phyloP scores from a whole-genome alignment of 2,113 vertebrate species.

The Oncorhynchus tshawytscha region DNA sequence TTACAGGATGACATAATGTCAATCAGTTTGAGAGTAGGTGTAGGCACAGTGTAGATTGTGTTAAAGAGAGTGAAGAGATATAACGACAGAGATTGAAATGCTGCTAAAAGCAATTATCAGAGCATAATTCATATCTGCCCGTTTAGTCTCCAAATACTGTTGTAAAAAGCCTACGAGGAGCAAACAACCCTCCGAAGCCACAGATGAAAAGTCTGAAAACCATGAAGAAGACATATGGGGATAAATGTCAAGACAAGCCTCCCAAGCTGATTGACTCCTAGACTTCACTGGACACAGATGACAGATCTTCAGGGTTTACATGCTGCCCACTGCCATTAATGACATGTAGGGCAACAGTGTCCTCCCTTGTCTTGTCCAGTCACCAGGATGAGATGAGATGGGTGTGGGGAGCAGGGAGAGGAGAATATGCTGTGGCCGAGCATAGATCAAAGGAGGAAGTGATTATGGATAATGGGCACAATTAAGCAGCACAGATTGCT shows the following conservation, averaged over 20 bases:
- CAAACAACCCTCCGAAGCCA: slow-evolving; percentile 13
- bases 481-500: slow-evolving; percentile 27
- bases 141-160: slow-evolving; percentile 49
- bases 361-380: not conserved
- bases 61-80: slow-evolving; percentile 14
- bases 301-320: not conserved
- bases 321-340: slow-evolving; percentile 12
- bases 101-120: slow-evolving; percentile 49
- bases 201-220: not conserved
- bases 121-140: slow-evolving; percentile 51
- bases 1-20: slow-evolving; percentile 2
- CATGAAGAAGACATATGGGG: not conserved
- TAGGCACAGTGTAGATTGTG: slow-evolving; percentile 16
- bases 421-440: slow-evolving; percentile 5
- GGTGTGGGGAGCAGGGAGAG: not conserved
- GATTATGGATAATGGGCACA: slow-evolving; percentile 20
- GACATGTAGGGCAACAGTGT: not conserved
- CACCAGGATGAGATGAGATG: not conserved
- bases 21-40: slow-evolving; percentile 22
- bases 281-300: not conserved
- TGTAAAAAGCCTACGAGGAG: slow-evolving; percentile 28
- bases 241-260: not conserved
- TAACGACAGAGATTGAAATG: slow-evolving; percentile 17
- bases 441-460: slow-evolving; percentile 12
- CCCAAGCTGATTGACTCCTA: not conserved